These are phyloP conservation scores for Elmis aenea DNA, from an alignment of 2,888 invertebrate species.

Conservation along the genomic window DNA sequence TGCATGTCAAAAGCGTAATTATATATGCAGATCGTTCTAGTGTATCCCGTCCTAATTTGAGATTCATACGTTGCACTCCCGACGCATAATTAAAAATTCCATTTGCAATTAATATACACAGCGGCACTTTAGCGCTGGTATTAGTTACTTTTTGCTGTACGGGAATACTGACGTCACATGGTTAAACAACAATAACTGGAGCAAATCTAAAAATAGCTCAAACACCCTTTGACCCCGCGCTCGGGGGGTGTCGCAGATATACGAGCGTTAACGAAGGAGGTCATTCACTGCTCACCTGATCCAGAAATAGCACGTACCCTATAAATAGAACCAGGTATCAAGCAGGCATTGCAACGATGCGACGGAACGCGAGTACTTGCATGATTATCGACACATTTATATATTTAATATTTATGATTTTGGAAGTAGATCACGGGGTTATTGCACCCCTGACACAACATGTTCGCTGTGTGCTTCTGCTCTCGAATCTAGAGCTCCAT, in stretches of 20 bases:
- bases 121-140: no score
- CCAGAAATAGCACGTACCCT: conserved; percentile 27
- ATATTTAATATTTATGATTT: conserved; percentile 24
- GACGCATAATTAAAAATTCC: conserved; percentile 21
- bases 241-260: conserved; percentile 20
- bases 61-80: conserved; percentile 1
- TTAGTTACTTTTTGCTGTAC: conserved; percentile 8
- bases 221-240: conserved; percentile 15
- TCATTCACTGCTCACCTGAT: conserved; percentile 29
- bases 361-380: conserved; percentile 11
- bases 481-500: no score
- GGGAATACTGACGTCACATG: conserved; percentile 10
- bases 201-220: conserved; percentile 23
- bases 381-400: conserved; percentile 15
- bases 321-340: conserved; percentile 24
- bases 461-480: no score
- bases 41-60: no score
- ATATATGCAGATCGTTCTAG: no score
- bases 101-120: no score
- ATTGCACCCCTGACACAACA: conserved; percentile 22
- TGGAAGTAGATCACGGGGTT: conserved; percentile 26
- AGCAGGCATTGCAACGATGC: conserved; percentile 11
- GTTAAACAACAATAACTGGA: conserved; percentile 16
- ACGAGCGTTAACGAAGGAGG: conserved; percentile 27
- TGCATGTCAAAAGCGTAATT: no score